Percentiles rank a stretch among this genome's conserved stretches.
These are phyloP conservation scores for Sciurus carolinensis DNA, from an alignment of 2,797 vertebrate genomes.

Conservation along the genomic window DNA sequence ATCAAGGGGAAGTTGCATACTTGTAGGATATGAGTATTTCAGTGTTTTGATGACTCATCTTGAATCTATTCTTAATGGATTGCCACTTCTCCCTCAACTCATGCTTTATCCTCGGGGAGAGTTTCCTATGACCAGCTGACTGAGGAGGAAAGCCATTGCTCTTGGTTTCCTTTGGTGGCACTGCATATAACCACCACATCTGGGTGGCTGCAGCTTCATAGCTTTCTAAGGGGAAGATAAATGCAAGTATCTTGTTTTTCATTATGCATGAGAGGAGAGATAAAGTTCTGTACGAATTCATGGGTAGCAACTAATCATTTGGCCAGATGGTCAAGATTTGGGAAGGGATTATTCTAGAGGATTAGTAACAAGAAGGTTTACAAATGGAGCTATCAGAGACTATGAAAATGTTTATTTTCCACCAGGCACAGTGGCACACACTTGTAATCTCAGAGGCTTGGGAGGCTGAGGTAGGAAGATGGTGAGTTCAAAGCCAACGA, in stretches of 20 bases:
- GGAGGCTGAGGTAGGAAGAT: no score
- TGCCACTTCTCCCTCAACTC: background rate
- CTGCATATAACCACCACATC: background rate
- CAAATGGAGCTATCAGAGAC: background rate
- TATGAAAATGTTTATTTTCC: background rate
- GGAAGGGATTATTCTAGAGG: background rate
- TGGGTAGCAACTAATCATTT: background rate
- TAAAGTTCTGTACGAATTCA: background rate
- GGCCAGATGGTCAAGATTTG: background rate
- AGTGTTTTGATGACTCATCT: background rate
- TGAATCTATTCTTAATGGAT: background rate
- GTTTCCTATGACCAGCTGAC: background rate
- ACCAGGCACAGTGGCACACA: no score
- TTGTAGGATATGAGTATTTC: background rate
- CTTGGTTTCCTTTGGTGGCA: background rate
- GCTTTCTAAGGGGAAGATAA: background rate
- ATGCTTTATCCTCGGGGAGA: background rate
- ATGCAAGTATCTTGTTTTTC: conserved; percentile 19
- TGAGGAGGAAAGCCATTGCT: background rate
- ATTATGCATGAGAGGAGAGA: background rate
- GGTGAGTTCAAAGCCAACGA: no score
- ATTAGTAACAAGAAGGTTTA: background rate
- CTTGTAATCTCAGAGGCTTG: no score
- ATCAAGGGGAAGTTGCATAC: background rate
- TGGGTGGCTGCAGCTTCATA: background rate